Evolutionary conservation across 2,888 invertebrate species (phyloP).

Genomic region (Strigamia crassipes): DNA sequence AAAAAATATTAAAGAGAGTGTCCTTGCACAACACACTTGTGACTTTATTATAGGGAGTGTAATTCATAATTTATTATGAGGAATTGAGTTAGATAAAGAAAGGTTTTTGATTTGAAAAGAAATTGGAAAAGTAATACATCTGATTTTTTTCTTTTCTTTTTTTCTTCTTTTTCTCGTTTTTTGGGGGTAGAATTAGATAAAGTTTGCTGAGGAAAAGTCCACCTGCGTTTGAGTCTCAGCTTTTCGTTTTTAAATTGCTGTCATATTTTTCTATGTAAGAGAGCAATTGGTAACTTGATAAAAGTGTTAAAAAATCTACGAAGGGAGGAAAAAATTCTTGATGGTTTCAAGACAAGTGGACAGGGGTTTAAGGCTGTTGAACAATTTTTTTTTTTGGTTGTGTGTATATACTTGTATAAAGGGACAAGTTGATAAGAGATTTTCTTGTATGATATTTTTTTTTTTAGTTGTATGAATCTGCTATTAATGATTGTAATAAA

Average conservation of each 20-base stretch:
- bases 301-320: constrained; percentile 10
- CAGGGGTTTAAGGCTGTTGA: neutral
- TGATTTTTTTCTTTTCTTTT: neutral
- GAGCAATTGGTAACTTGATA: constrained; percentile 10
- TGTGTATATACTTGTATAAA: neutral
- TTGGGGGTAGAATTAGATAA: neutral
- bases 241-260: constrained; percentile 7
- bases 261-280: constrained; percentile 10
- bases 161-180: neutral
- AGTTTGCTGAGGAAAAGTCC: constrained; percentile 11
- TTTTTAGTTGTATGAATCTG: neutral
- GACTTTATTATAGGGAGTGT: neutral
- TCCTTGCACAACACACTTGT: neutral
- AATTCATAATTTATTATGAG: constrained; percentile 3
- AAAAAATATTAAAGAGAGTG: neutral
- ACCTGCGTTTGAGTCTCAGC: constrained; percentile 12
- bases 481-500: neutral
- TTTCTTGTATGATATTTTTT: neutral
- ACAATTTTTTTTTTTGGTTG: neutral
- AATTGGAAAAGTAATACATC: constrained; percentile 12
- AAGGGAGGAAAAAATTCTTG: neutral
- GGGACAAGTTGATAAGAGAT: neutral
- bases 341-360: constrained; percentile 10
- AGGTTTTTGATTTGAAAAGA: constrained; percentile 4
- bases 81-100: neutral